Evolutionary conservation across 1,140 invertebrate species (phyloP), one percentile per base, ranked within the genome.

Genomic region (Asobara japonica): DNA sequence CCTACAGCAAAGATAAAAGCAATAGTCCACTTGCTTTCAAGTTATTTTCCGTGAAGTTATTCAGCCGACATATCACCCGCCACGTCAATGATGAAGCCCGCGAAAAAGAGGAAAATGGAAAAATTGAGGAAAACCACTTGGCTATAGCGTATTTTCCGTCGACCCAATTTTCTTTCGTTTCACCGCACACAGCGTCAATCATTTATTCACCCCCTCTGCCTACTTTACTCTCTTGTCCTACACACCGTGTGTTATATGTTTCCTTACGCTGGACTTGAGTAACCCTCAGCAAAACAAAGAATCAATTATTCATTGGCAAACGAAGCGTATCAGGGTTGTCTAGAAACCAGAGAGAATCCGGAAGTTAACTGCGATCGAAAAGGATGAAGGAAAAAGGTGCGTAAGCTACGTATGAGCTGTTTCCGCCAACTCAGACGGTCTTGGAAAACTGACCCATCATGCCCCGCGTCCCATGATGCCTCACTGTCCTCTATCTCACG

Each of bases 241-340:
- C 41, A 45, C 7, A 16, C 3, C 10, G 41, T 16, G 18, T 16
- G 41, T 45, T 45, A 45, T 45, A 45, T 16, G n/a, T 27, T 56
- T 25, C 51, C 51, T 56, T 22, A 22, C 13, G 51, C 51, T 56
- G 51, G 51, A 56, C 51, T 56, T 56, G 18, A 25, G 51, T 56
- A 51, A 56, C 18, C 18, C 7, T 56, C 4, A 22, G 51, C 51
- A 56, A 70, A 70, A 70, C 36, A 70, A 70, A 18, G 20, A 25
- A 70, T 70, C 62, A 70, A 70, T 70, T 62, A 70, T 70, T 70
- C 60, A 70, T 70, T 70, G 36, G 38, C 68, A 62, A 62, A 41
- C 56, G 56, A 45, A 62, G 13, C 51, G 29, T 36, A 31, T 0
- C 22, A 10, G 51, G 22, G 41, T 45, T 45, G 18, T 45, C 41